Evolutionary conservation across 1,140 invertebrate species (phyloP).

Genomic region (Halictus rubicundus): DNA sequence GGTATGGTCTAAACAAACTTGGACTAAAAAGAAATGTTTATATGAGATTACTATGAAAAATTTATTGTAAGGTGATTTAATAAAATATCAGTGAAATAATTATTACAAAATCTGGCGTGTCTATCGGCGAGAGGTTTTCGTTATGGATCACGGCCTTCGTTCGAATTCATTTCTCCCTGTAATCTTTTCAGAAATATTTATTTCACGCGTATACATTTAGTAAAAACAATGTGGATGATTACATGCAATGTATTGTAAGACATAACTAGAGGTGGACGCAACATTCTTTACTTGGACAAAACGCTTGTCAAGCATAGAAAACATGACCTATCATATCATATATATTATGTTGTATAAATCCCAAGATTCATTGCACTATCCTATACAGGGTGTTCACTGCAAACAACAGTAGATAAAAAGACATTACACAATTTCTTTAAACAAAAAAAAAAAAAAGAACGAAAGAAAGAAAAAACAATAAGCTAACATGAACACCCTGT

Average conservation of each 20-base stretch:
- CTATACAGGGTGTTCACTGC: not conserved
- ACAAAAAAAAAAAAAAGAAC: not conserved
- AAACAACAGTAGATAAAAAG: too few species aligned
- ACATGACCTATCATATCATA: not conserved
- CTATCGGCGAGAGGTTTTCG: not conserved
- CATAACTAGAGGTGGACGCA: too few species aligned
- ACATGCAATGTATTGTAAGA: not conserved
- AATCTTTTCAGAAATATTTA: not conserved
- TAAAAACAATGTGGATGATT: not conserved
- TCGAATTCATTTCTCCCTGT: not conserved
- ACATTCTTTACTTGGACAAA: too few species aligned
- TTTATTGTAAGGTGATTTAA: constrained; percentile 10
- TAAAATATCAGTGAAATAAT: constrained; percentile 13
- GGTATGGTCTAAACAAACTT: not conserved
- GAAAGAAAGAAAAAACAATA: too few species aligned
- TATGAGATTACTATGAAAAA: constrained; percentile 1
- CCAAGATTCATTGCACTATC: not conserved
- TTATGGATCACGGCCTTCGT: not conserved
- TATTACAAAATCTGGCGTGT: not conserved
- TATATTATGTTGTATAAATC: not conserved
- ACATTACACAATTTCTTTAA: not conserved
- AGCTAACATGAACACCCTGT: not conserved
- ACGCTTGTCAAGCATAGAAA: too few species aligned
- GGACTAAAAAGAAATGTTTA: constrained; percentile 1
- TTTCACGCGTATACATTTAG: not conserved